phyloP scores from a whole-genome alignment of 1,140 invertebrate species.

The Heliconius hermathena region DNA sequence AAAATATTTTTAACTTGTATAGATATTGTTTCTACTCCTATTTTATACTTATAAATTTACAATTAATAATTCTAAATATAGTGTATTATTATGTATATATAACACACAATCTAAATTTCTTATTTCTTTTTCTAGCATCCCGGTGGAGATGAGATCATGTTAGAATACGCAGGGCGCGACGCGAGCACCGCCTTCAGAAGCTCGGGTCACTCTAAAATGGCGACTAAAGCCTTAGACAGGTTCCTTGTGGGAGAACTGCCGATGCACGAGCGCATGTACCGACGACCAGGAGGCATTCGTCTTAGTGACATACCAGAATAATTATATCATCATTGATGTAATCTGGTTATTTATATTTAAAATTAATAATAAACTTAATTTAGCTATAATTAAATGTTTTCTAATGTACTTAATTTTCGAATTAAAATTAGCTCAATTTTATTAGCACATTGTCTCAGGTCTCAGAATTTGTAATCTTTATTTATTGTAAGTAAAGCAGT shows the following conservation, averaged over 20 bases:
- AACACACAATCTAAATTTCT: slow-evolving; percentile 33
- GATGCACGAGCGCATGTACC: slow-evolving; percentile 86
- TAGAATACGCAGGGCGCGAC: slow-evolving; percentile 94
- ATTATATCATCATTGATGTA: slow-evolving; percentile 23
- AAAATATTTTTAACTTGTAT: not conserved
- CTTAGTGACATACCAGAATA: slow-evolving; percentile 76
- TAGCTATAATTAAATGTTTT: not conserved
- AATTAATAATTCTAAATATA: not conserved
- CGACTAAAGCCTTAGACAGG: slow-evolving; percentile 83
- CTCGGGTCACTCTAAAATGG: slow-evolving; percentile 88
- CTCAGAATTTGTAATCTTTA: not conserved
- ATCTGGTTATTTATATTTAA: not conserved
- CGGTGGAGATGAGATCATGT: slow-evolving; percentile 91
- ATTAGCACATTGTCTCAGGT: not conserved
- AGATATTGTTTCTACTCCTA: not conserved
- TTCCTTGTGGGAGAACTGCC: slow-evolving; percentile 89
- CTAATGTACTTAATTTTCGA: not conserved
- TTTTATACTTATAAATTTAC: not conserved
- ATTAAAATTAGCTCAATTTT: not conserved
- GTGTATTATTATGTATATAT: not conserved
- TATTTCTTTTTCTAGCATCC: slow-evolving; percentile 85
- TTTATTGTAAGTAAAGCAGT: not conserved
- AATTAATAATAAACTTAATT: not conserved
- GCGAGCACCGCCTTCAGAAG: slow-evolving; percentile 92
- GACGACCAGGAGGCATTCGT: slow-evolving; percentile 73